Base-by-base conservation (phyloP, 1,140 invertebrate species). In the Drosophila bocqueti region DNA sequence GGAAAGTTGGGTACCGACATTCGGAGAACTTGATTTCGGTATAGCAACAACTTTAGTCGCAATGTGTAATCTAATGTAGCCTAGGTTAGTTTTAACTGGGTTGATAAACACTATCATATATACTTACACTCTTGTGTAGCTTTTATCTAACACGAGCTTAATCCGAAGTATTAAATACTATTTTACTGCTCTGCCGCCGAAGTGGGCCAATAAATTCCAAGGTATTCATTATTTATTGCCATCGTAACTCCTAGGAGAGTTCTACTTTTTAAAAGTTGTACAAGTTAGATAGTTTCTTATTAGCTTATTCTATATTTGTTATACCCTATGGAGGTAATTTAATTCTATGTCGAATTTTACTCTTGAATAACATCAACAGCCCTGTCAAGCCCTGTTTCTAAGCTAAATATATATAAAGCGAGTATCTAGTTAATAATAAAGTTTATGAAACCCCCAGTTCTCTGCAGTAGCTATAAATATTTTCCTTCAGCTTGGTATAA, bases 1-100 rank as follows among this genome's bases (percentile, higher is more conserved):
- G 21, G 36, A 26, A 42, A 26, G 54, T 65, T 1, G 15, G 10
- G 34, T 13, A 36, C 15, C 10, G 10, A 26, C 1, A n/a, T 16
- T 21, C 29, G 4, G 40, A 36, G 16, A 63, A 26, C 11, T 36
- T 45, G 40, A 21, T 62, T 31, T 31, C 45, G 16, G 11, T 24
- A 18, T 9, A 31, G 16, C 36, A 36, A 26, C 18, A 11, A 15
- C n/a, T 43, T 60, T 18, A 21, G 2, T 13, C 4, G n/a, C 36
- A 21, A 15, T 13, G 15, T 10, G 4, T 21, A 46, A 21, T 60
- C 54, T 64, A 31, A 43, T 24, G 34, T 60, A 7, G 15, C 36
- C 31, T 61, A 34, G 38, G 38, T 65, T 65, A 43, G 24, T 26
- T 40, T 24, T 42, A 64, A 42, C 55, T 42, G 21, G 8, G 6